These are phyloP conservation scores for Leptogaster cylindrica DNA, from an alignment of 2,888 invertebrate genomes.

Conservation along the genomic window DNA sequence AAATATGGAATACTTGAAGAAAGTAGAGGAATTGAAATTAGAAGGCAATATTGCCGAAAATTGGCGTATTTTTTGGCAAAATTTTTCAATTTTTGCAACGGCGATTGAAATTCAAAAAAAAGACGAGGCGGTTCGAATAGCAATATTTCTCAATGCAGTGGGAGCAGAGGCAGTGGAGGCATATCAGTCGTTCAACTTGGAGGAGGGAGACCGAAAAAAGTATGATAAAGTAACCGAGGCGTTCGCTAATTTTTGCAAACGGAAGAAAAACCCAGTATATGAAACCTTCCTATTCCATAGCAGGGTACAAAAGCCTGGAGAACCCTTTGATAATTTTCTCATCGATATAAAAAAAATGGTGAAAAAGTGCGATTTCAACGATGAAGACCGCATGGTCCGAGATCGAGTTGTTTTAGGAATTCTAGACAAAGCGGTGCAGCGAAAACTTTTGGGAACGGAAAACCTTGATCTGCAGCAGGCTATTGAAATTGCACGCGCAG, in stretches of 20 bases:
- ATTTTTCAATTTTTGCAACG: constrained; percentile 12
- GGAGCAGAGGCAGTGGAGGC: constrained; percentile 1
- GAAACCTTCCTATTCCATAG: background rate
- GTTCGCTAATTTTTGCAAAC: background rate
- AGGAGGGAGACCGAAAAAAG: background rate
- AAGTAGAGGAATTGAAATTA: constrained; percentile 9
- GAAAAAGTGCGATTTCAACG: background rate
- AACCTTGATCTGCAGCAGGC: background rate
- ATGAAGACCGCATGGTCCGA: background rate
- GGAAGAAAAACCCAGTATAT: background rate
- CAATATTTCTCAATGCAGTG: constrained; percentile 5
- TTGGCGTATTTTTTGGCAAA: constrained; percentile 10
- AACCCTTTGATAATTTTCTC: background rate
- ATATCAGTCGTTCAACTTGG: no score
- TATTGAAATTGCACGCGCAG: constrained; percentile 3
- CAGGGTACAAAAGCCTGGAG: background rate
- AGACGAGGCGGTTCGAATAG: constrained; percentile 1
- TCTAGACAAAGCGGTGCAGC: background rate
- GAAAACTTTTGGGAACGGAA: background rate
- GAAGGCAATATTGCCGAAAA: constrained; percentile 26
- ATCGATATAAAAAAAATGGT: constrained; percentile 4
- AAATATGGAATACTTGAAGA: constrained; percentile 2
- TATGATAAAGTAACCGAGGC: background rate
- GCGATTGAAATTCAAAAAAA: constrained; percentile 12
- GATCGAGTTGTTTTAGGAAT: background rate